phyloP scores from a whole-genome alignment of 2,888 invertebrate genomes.

The Dynastes hyllus region DNA sequence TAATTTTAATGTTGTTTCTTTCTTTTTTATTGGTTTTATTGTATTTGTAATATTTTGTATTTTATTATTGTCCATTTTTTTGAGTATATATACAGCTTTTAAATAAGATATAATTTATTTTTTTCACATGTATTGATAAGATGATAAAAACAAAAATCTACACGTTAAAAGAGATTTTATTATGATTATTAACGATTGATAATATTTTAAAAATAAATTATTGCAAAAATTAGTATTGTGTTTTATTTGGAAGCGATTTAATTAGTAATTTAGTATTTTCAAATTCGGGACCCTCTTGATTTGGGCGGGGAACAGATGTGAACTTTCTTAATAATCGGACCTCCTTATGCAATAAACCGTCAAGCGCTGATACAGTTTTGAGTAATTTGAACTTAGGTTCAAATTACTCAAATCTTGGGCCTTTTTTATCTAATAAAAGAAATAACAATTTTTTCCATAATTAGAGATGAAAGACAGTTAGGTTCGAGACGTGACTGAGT shows the following conservation, averaged over 20 bases:
- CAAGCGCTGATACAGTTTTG: too few relatives aligned
- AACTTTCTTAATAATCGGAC: too few relatives aligned
- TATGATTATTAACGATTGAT: constrained; percentile 32
- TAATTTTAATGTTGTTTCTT: constrained; percentile 1
- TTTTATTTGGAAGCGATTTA: neutral
- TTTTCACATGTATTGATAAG: constrained; percentile 7
- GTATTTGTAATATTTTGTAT: constrained; percentile 10
- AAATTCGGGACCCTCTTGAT: too few relatives aligned
- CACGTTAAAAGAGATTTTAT: constrained; percentile 24
- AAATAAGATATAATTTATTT: constrained; percentile 28
- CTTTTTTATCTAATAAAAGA: too few relatives aligned
- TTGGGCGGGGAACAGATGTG: too few relatives aligned
- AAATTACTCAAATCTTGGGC: too few relatives aligned
- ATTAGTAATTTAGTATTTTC: too few relatives aligned
- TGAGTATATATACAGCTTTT: neutral
- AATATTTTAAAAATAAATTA: constrained; percentile 43
- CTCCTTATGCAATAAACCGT: too few relatives aligned
- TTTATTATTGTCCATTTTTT: constrained; percentile 9
- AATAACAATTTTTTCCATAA: too few relatives aligned
- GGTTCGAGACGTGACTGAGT: too few relatives aligned
- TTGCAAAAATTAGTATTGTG: neutral
- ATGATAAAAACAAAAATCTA: neutral
- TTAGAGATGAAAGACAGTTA: too few relatives aligned
- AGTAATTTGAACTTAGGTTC: too few relatives aligned
- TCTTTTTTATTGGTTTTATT: neutral